A percentile compares a stretch with the other conserved stretches of the same genome.
Conservation (phyloP, 2,113 vertebrate species). For the Poecile atricapillus region DNA sequence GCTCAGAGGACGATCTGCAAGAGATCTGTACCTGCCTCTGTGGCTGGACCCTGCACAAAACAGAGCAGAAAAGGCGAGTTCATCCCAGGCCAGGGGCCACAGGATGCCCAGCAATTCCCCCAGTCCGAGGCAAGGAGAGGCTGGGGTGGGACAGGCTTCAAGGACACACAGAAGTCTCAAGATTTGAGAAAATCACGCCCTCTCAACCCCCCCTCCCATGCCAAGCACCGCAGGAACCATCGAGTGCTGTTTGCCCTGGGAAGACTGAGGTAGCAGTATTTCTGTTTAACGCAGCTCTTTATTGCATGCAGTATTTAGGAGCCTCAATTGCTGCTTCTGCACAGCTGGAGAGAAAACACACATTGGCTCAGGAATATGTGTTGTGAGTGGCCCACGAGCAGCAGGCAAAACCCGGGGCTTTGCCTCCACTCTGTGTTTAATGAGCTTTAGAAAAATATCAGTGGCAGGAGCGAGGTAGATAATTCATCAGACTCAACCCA, state of each 20-base stretch:
- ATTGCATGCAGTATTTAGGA: neutral
- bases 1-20: neutral
- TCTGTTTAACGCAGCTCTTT: neutral
- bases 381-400: neutral
- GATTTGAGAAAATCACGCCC: neutral
- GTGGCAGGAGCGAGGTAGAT: neutral
- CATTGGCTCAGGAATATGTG: fast-evolving
- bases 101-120: neutral
- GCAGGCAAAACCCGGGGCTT: neutral
- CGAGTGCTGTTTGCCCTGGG: neutral
- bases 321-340: neutral
- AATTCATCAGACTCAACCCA: neutral
- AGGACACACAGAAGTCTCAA: neutral
- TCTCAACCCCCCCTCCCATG: neutral
- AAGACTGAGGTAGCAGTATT: neutral
- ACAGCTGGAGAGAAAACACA: neutral
- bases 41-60: neutral
- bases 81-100: neutral
- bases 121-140: neutral
- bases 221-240: neutral
- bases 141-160: neutral
- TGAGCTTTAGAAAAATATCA: neutral
- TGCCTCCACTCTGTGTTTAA: neutral
- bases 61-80: neutral
- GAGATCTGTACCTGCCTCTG: neutral